Conservation (phyloP, 2,797 vertebrate genomes). For the Hybognathus amarus region DNA sequence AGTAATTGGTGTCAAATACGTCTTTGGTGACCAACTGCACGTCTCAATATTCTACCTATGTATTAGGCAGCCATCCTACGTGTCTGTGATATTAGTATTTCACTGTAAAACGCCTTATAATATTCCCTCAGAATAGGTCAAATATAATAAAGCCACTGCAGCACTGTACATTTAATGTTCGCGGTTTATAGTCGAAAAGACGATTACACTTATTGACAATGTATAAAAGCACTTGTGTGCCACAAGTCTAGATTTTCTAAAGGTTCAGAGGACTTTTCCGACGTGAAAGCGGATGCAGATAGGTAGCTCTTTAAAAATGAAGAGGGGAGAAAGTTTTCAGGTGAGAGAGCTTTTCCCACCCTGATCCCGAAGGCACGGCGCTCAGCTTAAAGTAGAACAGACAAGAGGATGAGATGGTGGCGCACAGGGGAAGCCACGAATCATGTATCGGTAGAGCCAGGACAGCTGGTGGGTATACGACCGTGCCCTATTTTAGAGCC, state of each 20-base stretch:
- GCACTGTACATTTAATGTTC: not conserved
- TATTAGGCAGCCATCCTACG: conserved; percentile 16
- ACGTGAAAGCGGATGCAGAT: conserved; percentile 21
- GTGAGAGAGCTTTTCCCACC: conserved; percentile 30
- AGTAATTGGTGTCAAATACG: conserved; percentile 7
- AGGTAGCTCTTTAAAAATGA: conserved; percentile 15
- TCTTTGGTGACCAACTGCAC: conserved; percentile 54
- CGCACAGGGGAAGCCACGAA: conserved; percentile 11
- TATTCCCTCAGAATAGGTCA: conserved; percentile 59
- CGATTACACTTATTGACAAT: conserved; percentile 1
- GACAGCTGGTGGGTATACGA: conserved; percentile 21
- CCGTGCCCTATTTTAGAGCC: conserved; percentile 33
- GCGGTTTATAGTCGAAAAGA: not conserved
- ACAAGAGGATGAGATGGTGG: conserved; percentile 13
- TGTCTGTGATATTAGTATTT: conserved; percentile 9
- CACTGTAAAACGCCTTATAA: conserved; percentile 30
- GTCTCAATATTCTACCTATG: conserved; percentile 19
- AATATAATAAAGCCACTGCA: conserved; percentile 57
- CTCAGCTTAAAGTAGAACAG: conserved; percentile 37
- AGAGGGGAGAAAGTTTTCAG: conserved; percentile 19
- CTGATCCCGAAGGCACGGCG: conserved; percentile 53
- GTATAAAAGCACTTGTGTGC: conserved; percentile 7
- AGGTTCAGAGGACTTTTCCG: not conserved
- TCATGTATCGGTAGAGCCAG: conserved; percentile 13
- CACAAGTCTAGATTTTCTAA: conserved; percentile 4